phyloP scores from a whole-genome alignment of 2,113 vertebrate species.

The Chloropsis hardwickii region DNA sequence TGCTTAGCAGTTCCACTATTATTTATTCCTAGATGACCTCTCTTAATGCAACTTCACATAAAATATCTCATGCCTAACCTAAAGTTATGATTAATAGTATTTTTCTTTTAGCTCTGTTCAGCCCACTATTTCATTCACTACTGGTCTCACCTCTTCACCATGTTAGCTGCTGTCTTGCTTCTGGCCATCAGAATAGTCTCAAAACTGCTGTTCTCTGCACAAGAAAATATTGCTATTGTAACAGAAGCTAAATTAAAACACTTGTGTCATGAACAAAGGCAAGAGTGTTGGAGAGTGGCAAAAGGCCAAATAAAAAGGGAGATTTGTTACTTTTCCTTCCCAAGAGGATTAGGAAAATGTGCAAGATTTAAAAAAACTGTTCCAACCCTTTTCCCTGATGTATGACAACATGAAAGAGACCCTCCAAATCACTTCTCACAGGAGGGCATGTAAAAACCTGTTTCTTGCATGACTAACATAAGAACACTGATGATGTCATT shows the following conservation, averaged over 20 bases:
- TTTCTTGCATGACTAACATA: not conserved
- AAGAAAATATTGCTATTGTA: constrained; percentile 24
- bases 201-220: constrained; percentile 12
- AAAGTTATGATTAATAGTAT: not conserved
- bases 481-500: not conserved
- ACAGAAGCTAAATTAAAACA: constrained; percentile 33
- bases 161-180: constrained; percentile 28
- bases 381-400: not conserved
- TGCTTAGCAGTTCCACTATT: not conserved
- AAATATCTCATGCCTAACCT: not conserved
- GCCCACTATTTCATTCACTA: not conserved
- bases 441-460: not conserved
- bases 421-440: not conserved
- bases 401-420: not conserved
- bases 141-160: constrained; percentile 16
- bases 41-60: not conserved
- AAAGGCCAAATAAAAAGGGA: constrained; percentile 18
- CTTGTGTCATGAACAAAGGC: not conserved
- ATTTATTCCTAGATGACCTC: not conserved
- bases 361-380: not conserved
- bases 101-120: constrained; percentile 1
- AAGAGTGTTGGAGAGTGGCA: not conserved
- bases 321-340: constrained; percentile 21
- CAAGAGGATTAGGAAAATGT: not conserved
- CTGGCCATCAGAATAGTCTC: not conserved